phyloP scores from a whole-genome alignment of 2,888 invertebrate species.

The Hololepta plana region DNA sequence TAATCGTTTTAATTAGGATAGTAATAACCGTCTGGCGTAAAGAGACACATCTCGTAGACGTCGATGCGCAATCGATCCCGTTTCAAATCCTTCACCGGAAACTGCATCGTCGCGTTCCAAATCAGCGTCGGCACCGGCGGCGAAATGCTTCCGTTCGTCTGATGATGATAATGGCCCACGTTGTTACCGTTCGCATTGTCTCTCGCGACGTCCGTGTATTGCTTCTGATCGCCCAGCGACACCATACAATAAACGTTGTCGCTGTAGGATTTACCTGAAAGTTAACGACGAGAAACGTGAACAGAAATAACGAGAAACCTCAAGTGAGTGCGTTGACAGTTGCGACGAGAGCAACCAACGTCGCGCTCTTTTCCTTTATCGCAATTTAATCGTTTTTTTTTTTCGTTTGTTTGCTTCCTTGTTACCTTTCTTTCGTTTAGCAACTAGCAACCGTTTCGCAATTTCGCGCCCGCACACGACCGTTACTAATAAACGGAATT shows the following conservation, averaged over 20 bases:
- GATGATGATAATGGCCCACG: neutral
- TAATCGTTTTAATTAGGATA: neutral
- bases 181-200: slow-evolving; percentile 28
- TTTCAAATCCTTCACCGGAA: slow-evolving; percentile 45
- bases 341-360: too few relatives aligned
- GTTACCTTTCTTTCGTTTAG: too few relatives aligned
- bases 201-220: slow-evolving; percentile 41
- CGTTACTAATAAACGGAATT: too few relatives aligned
- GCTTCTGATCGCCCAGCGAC: slow-evolving; percentile 51
- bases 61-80: slow-evolving; percentile 51
- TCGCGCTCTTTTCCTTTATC: too few relatives aligned
- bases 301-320: too few relatives aligned
- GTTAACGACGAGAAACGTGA: slow-evolving; percentile 6
- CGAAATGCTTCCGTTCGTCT: slow-evolving; percentile 19
- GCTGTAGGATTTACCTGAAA: slow-evolving; percentile 33
- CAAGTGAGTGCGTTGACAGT: too few relatives aligned
- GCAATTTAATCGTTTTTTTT: too few relatives aligned
- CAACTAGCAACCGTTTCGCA: too few relatives aligned
- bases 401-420: too few relatives aligned
- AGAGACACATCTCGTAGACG: slow-evolving; percentile 51
- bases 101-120: slow-evolving; percentile 64
- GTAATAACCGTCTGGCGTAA: slow-evolving; percentile 49
- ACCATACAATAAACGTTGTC: slow-evolving; percentile 58
- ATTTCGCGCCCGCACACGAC: too few relatives aligned
- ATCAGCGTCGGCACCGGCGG: slow-evolving; percentile 30